Conservation (phyloP, 1,140 invertebrate species). For the Megathymus violae region DNA sequence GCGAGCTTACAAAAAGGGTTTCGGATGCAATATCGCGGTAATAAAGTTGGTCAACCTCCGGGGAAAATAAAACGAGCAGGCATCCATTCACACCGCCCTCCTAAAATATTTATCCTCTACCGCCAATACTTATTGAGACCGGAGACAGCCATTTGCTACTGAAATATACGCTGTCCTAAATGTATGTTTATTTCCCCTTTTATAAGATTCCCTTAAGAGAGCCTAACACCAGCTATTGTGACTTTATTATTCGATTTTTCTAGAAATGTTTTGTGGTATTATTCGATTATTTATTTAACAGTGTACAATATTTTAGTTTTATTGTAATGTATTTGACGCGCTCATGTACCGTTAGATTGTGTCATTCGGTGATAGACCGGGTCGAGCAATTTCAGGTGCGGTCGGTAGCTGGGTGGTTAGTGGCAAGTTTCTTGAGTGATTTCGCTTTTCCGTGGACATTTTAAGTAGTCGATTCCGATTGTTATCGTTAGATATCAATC, state of each 20-base stretch:
- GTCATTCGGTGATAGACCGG: too few relatives aligned
- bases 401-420: too few relatives aligned
- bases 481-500: too few relatives aligned
- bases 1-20: constrained; percentile 45
- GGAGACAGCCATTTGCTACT: constrained; percentile 51
- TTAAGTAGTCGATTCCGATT: too few relatives aligned
- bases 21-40: constrained; percentile 54
- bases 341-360: too few relatives aligned
- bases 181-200: constrained; percentile 17
- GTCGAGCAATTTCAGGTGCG: too few relatives aligned
- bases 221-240: neutral
- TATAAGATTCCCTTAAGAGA: neutral
- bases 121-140: constrained; percentile 39
- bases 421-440: too few relatives aligned
- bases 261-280: neutral
- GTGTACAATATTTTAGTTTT: neutral
- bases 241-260: neutral
- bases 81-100: constrained; percentile 69
- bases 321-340: neutral
- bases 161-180: constrained; percentile 28
- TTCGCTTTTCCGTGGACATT: too few relatives aligned
- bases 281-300: neutral
- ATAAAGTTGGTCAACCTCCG: constrained; percentile 61
- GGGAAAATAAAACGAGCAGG: constrained; percentile 53
- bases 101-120: constrained; percentile 67